phyloP scores from a whole-genome alignment of 2,797 vertebrate genomes.

The Rhinella marina region DNA sequence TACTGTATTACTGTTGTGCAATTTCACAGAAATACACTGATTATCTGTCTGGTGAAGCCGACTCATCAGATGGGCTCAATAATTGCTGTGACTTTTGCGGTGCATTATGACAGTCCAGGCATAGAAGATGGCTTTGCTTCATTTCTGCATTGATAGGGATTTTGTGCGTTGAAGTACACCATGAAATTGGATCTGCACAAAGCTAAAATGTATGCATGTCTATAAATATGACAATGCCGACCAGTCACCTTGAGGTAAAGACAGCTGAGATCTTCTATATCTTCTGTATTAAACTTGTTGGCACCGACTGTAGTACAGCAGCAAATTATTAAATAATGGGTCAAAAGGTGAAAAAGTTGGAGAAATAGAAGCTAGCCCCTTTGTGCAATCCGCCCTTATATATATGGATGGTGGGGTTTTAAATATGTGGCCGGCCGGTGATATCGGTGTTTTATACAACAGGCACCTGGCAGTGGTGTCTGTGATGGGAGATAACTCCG shows the following conservation, averaged over 20 bases:
- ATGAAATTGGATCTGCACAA: constrained; percentile 2
- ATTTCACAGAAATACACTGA: not conserved
- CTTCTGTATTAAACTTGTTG: not conserved
- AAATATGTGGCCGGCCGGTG: too few species aligned
- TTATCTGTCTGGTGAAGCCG: not conserved
- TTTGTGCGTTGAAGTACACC: not conserved
- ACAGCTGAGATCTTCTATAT: not conserved
- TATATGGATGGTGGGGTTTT: too few species aligned
- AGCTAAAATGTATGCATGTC: not conserved
- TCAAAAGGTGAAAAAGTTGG: too few species aligned
- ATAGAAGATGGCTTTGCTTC: not conserved
- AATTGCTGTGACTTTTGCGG: too few species aligned
- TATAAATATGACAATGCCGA: not conserved
- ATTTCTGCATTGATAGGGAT: not conserved
- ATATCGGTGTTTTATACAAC: too few species aligned
- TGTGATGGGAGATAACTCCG: too few species aligned
- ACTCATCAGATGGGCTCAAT: not conserved
- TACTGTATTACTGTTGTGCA: not conserved
- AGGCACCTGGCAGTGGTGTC: too few species aligned
- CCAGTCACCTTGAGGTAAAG: constrained; percentile 23
- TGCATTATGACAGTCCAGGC: not conserved
- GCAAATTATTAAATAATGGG: too few species aligned
- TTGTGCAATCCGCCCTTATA: too few species aligned
- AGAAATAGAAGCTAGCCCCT: too few species aligned
- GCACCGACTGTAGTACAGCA: not conserved